Base-by-base conservation (phyloP, 2,888 invertebrate species). In the Agriotes lineatus region DNA sequence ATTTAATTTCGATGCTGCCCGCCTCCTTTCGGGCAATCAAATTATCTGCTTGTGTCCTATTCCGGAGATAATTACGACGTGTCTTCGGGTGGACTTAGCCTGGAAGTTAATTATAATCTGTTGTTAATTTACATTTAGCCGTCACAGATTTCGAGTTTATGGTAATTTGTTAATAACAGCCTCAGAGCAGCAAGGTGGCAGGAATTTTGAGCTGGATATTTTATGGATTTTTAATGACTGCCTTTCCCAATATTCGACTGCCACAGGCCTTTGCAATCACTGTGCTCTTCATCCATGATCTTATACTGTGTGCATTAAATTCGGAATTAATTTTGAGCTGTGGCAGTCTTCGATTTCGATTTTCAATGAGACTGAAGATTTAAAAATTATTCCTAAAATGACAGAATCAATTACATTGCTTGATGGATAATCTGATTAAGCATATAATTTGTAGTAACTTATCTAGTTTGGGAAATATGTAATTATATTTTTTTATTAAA, bases 161-260 rank as follows among this genome's bases (percentile, higher is more conserved):
- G 25, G 12, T 42, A 58, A 42, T 42, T 22, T n/a, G 16, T 42
- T 58, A 58, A 58, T 58, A 10, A 57, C 18, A 44, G 25, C 14
- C 25, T 44, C 9, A 9, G 12, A 14, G 25, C 16, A 33, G 16
- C 16, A 14, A 4, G 5, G 42, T 60, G 19, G 30, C 16, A 2
- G 45, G 25, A 44, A 45, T 59, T 58, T 59, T 59, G 4, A 45
- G 30, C 10, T 59, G 45, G 59, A 44, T 18, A 45, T 39, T 22
- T 57, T 57, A 39, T 59, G 59, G 30, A 25, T 10, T 59, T 59
- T 44, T 59, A 59, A 59, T 59, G 22, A 45, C 19, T 6, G 45
- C 19, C 25, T 59, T 44, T 42, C 45, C 1, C 42, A 25, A n/a
- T 12, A 12, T 39, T 25, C 4, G 19, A 39, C 7, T 14, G 20